Evolutionary conservation across 2,797 vertebrate genomes (phyloP).

Genomic region (Lutjanus argentimaculatus): DNA sequence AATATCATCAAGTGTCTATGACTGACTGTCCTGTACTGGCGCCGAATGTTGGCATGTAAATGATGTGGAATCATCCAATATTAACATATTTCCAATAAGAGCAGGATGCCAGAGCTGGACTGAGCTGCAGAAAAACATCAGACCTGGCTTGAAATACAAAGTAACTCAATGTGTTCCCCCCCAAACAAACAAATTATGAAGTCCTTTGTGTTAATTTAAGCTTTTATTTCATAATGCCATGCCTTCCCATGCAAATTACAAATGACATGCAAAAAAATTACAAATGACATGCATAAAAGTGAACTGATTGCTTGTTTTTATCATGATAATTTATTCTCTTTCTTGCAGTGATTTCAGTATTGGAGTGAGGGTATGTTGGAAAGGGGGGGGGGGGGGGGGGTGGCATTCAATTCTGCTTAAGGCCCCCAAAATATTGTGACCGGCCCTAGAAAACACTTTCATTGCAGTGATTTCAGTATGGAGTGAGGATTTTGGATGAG

Average conservation of each 20-base stretch:
- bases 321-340: background rate
- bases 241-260: background rate
- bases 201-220: background rate
- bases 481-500: no score
- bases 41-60: background rate
- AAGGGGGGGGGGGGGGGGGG: no score
- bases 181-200: background rate
- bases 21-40: background rate
- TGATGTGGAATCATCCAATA: background rate
- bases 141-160: background rate
- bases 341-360: background rate
- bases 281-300: background rate
- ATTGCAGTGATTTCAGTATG: no score
- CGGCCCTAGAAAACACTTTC: background rate
- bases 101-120: background rate
- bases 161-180: background rate
- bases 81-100: background rate
- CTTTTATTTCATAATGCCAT: background rate
- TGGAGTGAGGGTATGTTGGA: background rate
- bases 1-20: no score
- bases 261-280: background rate
- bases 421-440: background rate
- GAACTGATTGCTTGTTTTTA: background rate
- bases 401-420: background rate
- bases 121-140: background rate